Evolutionary conservation across 2,113 vertebrate species (phyloP), one percentile per base, ranked within the genome.

Genomic region (Onychostoma macrolepis): DNA sequence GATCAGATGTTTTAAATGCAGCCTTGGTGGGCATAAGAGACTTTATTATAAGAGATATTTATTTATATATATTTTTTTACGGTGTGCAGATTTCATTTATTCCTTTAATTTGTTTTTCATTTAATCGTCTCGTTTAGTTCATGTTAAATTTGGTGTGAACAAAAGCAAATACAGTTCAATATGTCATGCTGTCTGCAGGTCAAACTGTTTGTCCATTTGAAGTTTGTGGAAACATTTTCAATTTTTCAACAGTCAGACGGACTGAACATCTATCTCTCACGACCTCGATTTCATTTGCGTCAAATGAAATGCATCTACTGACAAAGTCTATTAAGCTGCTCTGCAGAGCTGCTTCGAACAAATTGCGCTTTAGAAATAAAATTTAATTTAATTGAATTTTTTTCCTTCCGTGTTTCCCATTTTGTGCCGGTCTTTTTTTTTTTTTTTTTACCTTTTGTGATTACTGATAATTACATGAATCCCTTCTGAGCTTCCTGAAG

Each of bases 381-480:
- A 48, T 48, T 48, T 13, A 24, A 83, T 69, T 67, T 63, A 13
- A 83, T 50, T 83, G 19, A 11, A 30, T 28, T n/a, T 26, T 15
- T 15, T 12, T 2, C 13, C 38, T 58, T 61, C 21, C 24, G 1
- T 26, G 28, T 30, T 69, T 10, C 41, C 28, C 61, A 30, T 83
- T 83, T 69, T 24, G 8, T 69, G 17, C 10, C 21, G 2, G n/a
- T 2, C 2, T 11, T 21, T 10, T 19, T 67, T 67, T 58, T 2
- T 1, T 11, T 21, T 10, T 19, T 67, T 67, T 58, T 3, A 0
- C 2, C 1, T 50, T 58, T 50, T 48, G 4, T 69, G 63, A 83
- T 69, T 38, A 69, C 63, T 83, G 41, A 69, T 69, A 83, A 83
- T 83, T 69, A 33, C 63, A 50, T 21, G 4, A 33, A 69, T 83